Conservation (phyloP, 2,888 invertebrate species). For the Eucriotettix oculatus region DNA sequence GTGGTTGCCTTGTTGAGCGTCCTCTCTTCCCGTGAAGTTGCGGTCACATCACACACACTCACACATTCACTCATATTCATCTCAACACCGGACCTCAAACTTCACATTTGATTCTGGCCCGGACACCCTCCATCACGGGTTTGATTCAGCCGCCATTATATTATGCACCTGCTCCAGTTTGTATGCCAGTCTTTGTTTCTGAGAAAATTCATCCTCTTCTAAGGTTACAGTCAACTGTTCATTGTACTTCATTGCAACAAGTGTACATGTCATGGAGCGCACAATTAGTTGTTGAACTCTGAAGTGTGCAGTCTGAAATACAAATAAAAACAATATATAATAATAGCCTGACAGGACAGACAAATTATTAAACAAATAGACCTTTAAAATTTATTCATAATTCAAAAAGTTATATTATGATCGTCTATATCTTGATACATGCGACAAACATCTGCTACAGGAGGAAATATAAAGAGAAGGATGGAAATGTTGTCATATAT, state of each 20-base stretch:
- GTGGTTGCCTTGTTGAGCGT: slow-evolving; percentile 1
- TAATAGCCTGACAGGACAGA: too few relatives aligned
- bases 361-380: background rate
- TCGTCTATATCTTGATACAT: too few relatives aligned
- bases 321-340: too few relatives aligned
- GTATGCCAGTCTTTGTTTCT: slow-evolving; percentile 87
- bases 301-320: slow-evolving; percentile 67
- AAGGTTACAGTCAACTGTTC: slow-evolving; percentile 90
- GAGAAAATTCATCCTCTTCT: slow-evolving; percentile 96
- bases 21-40: slow-evolving; percentile 3
- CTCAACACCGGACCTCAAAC: slow-evolving; percentile 28
- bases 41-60: slow-evolving; percentile 1
- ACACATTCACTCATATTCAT: background rate
- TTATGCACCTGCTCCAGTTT: slow-evolving; percentile 94
- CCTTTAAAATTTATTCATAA: too few relatives aligned
- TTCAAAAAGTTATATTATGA: too few relatives aligned
- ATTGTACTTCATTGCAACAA: slow-evolving; percentile 94
- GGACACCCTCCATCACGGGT: slow-evolving; percentile 38
- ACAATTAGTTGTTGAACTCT: slow-evolving; percentile 95
- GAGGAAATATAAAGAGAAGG: background rate
- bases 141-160: slow-evolving; percentile 77
- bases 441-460: background rate
- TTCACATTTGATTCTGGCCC: slow-evolving; percentile 10
- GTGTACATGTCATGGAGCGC: slow-evolving; percentile 91
- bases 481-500: too few relatives aligned